Percentiles rank a stretch among this genome's conserved stretches.
Conservation (phyloP, 2,888 invertebrate genomes). For the Nemotelus pantherinus region DNA sequence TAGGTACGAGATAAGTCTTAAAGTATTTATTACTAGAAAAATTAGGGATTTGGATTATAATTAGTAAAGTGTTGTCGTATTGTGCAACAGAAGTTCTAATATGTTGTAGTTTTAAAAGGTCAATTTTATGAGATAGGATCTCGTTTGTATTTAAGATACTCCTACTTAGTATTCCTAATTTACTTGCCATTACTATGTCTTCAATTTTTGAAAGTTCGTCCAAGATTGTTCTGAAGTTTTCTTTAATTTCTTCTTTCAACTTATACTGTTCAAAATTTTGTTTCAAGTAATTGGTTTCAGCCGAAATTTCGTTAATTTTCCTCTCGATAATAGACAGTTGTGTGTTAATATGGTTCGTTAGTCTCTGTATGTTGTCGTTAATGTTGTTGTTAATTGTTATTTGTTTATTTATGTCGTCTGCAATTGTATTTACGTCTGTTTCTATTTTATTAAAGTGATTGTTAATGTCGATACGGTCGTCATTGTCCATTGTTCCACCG, state of each 20-base stretch:
- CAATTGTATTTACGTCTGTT: background rate
- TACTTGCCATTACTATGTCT: background rate
- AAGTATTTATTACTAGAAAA: background rate
- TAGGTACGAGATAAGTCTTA: background rate
- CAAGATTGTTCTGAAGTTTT: background rate
- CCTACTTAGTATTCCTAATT: background rate
- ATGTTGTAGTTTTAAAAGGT: background rate
- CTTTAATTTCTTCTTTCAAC: background rate
- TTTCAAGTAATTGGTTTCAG: background rate
- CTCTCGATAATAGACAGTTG: background rate
- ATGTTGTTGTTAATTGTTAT: background rate
- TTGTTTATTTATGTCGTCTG: background rate
- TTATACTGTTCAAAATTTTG: background rate
- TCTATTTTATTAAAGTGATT: constrained; percentile 1
- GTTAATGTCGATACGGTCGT: background rate
- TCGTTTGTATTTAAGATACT: background rate
- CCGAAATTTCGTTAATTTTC: background rate
- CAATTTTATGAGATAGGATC: background rate
- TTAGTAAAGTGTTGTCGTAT: background rate
- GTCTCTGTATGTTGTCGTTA: background rate
- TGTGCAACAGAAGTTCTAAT: background rate
- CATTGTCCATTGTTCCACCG: constrained; percentile 5
- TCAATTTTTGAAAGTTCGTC: background rate
- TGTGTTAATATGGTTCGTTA: background rate
- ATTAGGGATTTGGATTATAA: background rate